Evolutionary conservation across 2,113 vertebrate species (phyloP), one percentile per base, ranked within the genome.

Genomic region (Myiagra hebetior): DNA sequence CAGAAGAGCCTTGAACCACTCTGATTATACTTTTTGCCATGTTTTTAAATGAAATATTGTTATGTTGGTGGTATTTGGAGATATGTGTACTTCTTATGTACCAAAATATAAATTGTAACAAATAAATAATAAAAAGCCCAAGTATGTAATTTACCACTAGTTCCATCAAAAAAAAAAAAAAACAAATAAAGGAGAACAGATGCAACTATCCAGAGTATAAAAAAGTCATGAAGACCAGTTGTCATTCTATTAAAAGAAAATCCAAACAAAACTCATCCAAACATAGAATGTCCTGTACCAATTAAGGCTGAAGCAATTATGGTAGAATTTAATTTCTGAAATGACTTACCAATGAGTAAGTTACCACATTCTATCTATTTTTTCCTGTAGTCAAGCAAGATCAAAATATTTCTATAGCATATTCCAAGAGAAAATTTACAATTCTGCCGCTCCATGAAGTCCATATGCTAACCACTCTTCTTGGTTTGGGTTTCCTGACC

Each of bases 381-480:
- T 91, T 75, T 67, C 42, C 57, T 56, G 18, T 14, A 91, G 35
- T 67, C 57, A 74, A 67, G 85, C 18, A 77, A 85, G 46, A 83
- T 86, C 72, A 91, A 87, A 95, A 94, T 91, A 93, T 92, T 91
- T 85, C 37, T 73, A 52, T 14, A 83, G 42, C 24, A 86, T 33
- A 77, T 88, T 83, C 33, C 60, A 95, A 69, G 12, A n/a, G 63
- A 77, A 76, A 89, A 88, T 52, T 69, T 87, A 63, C 21, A 86
- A 70, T 93, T 94, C 35, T 94, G 52, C 21, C 44, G 78, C 37
- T 92, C 68, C 16, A 13, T 26, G 14, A 89, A 86, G 31, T 91
- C 76, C 56, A 87, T 76, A 77, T 79, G 87, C 30, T 85, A 77
- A 39, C 30, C 17, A 85, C 26, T 76, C 18, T 63, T 86, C 46